Percentiles rank a stretch among this genome's conserved stretches.
Conservation (phyloP, 2,113 vertebrate species). For the Bungarus multicinctus region DNA sequence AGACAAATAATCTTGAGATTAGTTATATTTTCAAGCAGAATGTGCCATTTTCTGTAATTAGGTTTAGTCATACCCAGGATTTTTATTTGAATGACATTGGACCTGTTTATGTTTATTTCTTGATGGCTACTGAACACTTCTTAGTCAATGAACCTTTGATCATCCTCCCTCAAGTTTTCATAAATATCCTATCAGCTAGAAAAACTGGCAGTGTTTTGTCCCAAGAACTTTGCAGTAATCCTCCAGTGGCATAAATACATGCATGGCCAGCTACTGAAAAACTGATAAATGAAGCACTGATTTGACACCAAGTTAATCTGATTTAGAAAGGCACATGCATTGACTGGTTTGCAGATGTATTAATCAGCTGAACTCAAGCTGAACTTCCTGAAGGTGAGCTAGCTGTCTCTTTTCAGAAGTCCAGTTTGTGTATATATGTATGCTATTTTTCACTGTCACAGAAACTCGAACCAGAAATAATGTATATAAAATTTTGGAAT, state of each 20-base stretch:
- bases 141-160: conserved; percentile 34
- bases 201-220: conserved; percentile 56
- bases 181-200: conserved; percentile 42
- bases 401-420: conserved; percentile 13
- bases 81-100: not conserved
- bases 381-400: conserved; percentile 49
- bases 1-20: not conserved
- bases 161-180: not conserved
- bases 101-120: conserved; percentile 18
- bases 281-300: conserved; percentile 64
- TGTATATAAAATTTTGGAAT: not conserved
- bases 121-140: not conserved
- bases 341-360: conserved; percentile 34
- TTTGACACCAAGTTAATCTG: conserved; percentile 63
- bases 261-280: conserved; percentile 33
- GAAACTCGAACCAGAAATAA: not conserved
- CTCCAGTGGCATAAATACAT: conserved; percentile 30
- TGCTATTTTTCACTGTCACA: not conserved
- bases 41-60: conserved; percentile 11
- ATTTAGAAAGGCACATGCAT: conserved; percentile 51
- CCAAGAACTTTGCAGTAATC: conserved; percentile 46
- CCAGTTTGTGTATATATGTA: conserved; percentile 9
- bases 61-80: not conserved
- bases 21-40: not conserved
- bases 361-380: conserved; percentile 48